Conservation (phyloP, 2,888 invertebrate species). For the Habroteleia sp. region DNA sequence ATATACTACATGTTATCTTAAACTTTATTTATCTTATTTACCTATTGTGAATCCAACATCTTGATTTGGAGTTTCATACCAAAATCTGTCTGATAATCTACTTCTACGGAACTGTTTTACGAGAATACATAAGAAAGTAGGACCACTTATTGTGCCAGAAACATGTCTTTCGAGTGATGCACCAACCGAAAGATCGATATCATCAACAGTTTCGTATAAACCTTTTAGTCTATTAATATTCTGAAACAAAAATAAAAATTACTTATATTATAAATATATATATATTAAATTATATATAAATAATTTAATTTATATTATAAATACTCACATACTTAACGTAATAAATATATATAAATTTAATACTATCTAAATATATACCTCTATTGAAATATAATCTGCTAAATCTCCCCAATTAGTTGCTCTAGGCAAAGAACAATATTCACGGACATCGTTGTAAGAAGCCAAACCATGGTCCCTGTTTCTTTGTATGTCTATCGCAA, state of each 20-base stretch:
- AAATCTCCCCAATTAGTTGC: constrained; percentile 88
- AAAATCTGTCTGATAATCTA: constrained; percentile 92
- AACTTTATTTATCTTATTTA: too few species aligned
- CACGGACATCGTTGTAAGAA: constrained; percentile 89
- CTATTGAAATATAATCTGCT: constrained; percentile 72
- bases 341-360: too few species aligned
- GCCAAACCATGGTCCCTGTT: constrained; percentile 93
- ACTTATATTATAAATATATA: neutral
- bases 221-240: constrained; percentile 85
- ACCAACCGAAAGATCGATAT: constrained; percentile 93
- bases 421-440: constrained; percentile 87
- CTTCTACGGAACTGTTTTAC: constrained; percentile 94
- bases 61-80: constrained; percentile 88
- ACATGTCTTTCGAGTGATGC: constrained; percentile 90
- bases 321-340: too few species aligned
- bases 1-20: too few species aligned
- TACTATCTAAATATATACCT: constrained; percentile 67
- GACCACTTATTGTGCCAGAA: constrained; percentile 90
- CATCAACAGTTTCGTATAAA: constrained; percentile 88
- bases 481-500: constrained; percentile 92
- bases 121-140: constrained; percentile 93
- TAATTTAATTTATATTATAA: constrained; percentile 5
- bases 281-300: too few species aligned
- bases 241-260: constrained; percentile 82
- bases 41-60: constrained; percentile 86